Evolutionary conservation across 2,888 invertebrate genomes (phyloP), one percentile per base, ranked within the genome.

Genomic region (Ptilodon capucinus): DNA sequence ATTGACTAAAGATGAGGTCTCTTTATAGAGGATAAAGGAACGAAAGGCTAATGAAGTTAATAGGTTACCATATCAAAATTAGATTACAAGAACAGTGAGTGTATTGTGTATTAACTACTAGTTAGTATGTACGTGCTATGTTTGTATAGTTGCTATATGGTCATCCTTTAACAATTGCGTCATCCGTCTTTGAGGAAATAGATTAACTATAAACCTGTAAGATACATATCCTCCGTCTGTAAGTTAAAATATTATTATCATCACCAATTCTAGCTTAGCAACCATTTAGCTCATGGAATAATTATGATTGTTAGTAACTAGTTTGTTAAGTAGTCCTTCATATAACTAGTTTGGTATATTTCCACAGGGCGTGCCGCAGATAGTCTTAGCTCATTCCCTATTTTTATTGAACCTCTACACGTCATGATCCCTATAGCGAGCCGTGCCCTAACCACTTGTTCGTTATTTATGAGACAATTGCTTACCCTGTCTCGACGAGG

Each of bases 381-480:
- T 36, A 16, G 46, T 35, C 6, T 56, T 51, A 51, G 28, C 16
- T 23, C 28, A 25, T 43, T 39, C 34, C 23, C 17, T 46, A 39
- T 48, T 54, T 57, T 52, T 60, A 65, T 40, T 40, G 45, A 60
- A 13, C 19, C 34, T 4, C 17, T 35, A 35, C 39, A 44, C 44
- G 40, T 42, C 47, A 44, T 30, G 46, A 21, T 40, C 30, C 39
- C 39, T 54, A 54, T 40, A 50, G 54, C 51, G 28, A 54, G 45
- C 36, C 53, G 7, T 43, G 40, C 46, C 51, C 40, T 46, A 46
- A 30, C 50, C 57, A 59, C 52, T 66, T 59, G 56, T 35, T 48
- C 47, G 25, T 48, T 44, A 63, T 63, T 66, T 66, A 66, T 41
- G 56, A 54, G 46, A 41, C 48, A 50, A 32, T 8, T 28, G 28